Base-by-base conservation (phyloP, 2,888 invertebrate species). In the Athalia cordata region DNA sequence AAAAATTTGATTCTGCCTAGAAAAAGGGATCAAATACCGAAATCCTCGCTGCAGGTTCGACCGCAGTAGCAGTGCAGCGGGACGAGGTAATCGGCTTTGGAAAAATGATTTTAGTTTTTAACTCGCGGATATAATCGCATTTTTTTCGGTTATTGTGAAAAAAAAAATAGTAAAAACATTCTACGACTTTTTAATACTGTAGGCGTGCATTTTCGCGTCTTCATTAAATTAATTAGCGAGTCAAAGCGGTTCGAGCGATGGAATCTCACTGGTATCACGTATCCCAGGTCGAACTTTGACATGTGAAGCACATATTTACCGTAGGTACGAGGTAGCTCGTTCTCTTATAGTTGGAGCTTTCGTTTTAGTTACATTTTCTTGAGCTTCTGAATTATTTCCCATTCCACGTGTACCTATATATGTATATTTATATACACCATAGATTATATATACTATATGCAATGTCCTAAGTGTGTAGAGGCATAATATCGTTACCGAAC, bases 401-500 rank as follows among this genome's bases (percentile, higher is more conserved):
- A 55, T 11, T 8, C 55, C n/a, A 29, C 52, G 15, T 68, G 3
- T 9, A n/a, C n/a, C n/a, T n/a, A n/a, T n/a, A 29, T 68, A 11
- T 11, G 47, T 29, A 68, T 55, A 4, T 13, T 13, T 9, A 66
- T 6, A 7, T 4, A 5, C 68, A 29, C 55, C 9, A 29, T 50
- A 29, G 29, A 29, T 29, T 29, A 52, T 29, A 2, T 55, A 4
- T 13, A n/a, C n/a, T n/a, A 13, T 9, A 66, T 6, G 8, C 4
- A 5, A 29, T 29, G 5, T 9, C 29, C 52, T 61, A 15, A 50
- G 57, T 72, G 65, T 52, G 43, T 65, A 52, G 52, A 59, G 74
- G 78, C 50, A 67, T 76, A 78, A 78, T 78, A 78, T 64, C 76
- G 76, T 78, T 78, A 59, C 76, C 76, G 49, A 78, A 76, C 78